Evolutionary conservation across 2,113 vertebrate genomes (phyloP).

Genomic region (Sinocyclocheilus anophthalmus): DNA sequence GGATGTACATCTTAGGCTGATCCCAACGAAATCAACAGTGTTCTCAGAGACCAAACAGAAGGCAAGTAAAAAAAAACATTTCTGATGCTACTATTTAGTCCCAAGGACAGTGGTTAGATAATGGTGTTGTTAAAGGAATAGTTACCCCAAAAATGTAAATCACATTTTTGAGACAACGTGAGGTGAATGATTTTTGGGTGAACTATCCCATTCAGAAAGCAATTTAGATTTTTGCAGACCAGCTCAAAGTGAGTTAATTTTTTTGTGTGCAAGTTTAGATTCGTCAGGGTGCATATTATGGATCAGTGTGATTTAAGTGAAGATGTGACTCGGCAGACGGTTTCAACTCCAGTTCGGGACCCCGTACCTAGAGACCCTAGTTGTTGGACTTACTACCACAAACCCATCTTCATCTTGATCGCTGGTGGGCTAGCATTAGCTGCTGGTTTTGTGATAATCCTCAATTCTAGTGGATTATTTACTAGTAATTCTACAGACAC

Average conservation of each 20-base stretch:
- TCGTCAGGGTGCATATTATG: slow-evolving; percentile 20
- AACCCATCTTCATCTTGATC: slow-evolving; percentile 64
- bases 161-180: background rate
- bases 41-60: background rate
- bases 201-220: background rate
- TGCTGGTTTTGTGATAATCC: slow-evolving; percentile 53
- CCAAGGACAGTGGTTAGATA: background rate
- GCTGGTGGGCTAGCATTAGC: slow-evolving; percentile 63
- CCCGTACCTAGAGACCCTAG: background rate
- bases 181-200: background rate
- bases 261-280: background rate
- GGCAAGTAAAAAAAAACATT: slow-evolving; percentile 23
- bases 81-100: background rate
- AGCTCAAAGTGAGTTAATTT: background rate
- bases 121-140: background rate
- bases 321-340: slow-evolving; percentile 7
- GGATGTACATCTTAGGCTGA: background rate
- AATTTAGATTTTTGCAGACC: no score
- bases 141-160: background rate
- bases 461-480: slow-evolving; percentile 48
- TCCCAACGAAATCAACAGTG: background rate
- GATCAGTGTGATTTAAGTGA: slow-evolving; percentile 8
- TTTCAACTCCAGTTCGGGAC: slow-evolving; percentile 41
- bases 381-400: slow-evolving; percentile 68
- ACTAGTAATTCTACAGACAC: background rate